phyloP scores from a whole-genome alignment of 2,797 vertebrate species.

The Bradypodion ventrale region DNA sequence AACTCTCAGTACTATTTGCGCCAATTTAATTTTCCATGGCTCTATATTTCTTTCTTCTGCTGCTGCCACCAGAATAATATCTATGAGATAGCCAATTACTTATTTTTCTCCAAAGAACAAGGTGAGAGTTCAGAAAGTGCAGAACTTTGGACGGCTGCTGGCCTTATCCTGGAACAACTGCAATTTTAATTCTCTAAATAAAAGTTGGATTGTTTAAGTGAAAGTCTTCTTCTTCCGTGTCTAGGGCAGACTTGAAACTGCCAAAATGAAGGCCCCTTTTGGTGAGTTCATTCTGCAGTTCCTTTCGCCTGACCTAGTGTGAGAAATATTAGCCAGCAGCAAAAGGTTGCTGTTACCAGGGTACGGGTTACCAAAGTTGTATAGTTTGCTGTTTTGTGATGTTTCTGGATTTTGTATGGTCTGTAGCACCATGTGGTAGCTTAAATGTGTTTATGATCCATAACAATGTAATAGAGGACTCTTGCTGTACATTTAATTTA shows the following conservation, averaged over 20 bases:
- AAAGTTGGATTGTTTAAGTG: background rate
- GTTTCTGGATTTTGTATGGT: background rate
- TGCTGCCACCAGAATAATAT: slow-evolving; percentile 11
- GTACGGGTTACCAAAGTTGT: background rate
- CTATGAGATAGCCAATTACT: background rate
- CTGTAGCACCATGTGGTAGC: background rate
- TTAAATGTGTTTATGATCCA: background rate
- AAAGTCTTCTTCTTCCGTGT: background rate
- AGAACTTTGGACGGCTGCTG: background rate
- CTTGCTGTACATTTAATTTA: background rate
- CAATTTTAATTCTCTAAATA: background rate
- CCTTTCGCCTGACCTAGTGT: too few species aligned
- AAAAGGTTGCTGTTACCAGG: too few species aligned
- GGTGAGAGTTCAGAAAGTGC: background rate
- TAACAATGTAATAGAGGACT: background rate
- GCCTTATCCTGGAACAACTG: background rate
- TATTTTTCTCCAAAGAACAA: background rate
- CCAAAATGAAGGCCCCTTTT: too few species aligned
- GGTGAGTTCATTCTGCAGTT: too few species aligned
- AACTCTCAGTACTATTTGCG: background rate
- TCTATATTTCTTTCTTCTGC: slow-evolving; percentile 18
- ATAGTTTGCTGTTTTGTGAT: background rate
- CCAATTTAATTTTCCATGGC: slow-evolving; percentile 3
- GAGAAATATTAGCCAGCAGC: background rate
- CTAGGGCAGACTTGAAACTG: too few species aligned